Base-by-base conservation (phyloP, 2,888 invertebrate species). In the Torymus aiolomorphi region DNA sequence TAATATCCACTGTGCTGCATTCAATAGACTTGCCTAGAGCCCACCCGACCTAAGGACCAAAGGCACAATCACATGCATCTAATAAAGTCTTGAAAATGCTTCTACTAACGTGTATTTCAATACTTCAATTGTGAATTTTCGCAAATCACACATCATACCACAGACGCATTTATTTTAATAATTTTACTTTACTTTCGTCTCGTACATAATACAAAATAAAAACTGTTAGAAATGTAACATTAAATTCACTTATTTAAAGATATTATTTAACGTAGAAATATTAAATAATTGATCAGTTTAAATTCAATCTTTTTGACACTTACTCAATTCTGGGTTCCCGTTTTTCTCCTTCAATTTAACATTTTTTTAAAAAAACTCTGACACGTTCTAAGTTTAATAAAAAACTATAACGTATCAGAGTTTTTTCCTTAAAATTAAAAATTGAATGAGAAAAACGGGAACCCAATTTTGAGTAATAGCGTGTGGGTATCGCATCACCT, bases 21-120 rank as follows among this genome's bases (percentile, higher is more conserved):
- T 87, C 85, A 86, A 89, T 88, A 89, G 87, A 89, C 88, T 89
- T 88, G 89, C 88, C 88, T 88, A 88, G 88, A 88, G 89, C 88
- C 88, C 87, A 89, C 84, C 86, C 87, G 87, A 90, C 86, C 86
- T 87, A 88, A 88, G 89, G 89, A 90, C 89, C 89, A 90, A 90
- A 89, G 89, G 89, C 89, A 89, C 88, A 89, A 89, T 88, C 89
- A 89, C 86, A 85, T 85, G 86, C 86, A 88, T 88, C 83, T 87
- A 88, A 87, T 88, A 86, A 88, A 87, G 85, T 86, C 89, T 81
- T 86, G 86, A 84, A 86, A 86, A 86, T 86, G 87, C 88, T 89
- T 87, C 86, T 85, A 86, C 31, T 76, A 66, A 78, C 18, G 63
- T n/a, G 57, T 71, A 66, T 78, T 76, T 73, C 20, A 75, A 78